phyloP scores from a whole-genome alignment of 2,797 vertebrate genomes.

The Diglossa cyanea region DNA sequence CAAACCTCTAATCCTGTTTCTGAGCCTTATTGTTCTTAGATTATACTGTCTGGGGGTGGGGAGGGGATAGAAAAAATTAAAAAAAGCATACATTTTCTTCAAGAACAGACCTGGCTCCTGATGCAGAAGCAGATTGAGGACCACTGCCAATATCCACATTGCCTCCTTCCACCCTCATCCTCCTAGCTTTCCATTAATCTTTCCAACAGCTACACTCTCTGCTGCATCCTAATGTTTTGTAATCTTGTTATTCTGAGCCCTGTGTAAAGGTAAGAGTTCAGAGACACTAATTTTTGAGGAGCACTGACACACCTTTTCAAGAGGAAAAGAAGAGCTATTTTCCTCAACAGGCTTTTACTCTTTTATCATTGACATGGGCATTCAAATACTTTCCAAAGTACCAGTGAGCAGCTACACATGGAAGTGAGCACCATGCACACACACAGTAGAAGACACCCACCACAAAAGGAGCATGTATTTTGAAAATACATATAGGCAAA shows the following conservation, averaged over 20 bases:
- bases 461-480: neutral
- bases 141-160: neutral
- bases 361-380: accelerated
- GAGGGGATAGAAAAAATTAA: neutral
- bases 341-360: neutral
- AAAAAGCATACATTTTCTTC: neutral
- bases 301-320: neutral
- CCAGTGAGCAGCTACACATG: neutral
- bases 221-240: neutral
- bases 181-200: neutral
- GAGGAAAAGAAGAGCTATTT: neutral
- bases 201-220: neutral
- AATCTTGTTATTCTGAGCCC: neutral
- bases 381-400: neutral
- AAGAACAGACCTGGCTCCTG: neutral
- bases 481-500: neutral
- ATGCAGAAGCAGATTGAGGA: neutral
- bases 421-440: neutral
- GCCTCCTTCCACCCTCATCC: neutral
- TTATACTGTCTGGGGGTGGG: neutral
- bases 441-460: neutral
- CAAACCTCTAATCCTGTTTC: neutral
- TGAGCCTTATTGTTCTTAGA: neutral
- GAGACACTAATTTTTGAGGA: neutral
- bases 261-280: neutral